These are phyloP conservation scores for Myiozetetes cayanensis DNA, from an alignment of 2,113 vertebrate genomes.

Conservation along the genomic window DNA sequence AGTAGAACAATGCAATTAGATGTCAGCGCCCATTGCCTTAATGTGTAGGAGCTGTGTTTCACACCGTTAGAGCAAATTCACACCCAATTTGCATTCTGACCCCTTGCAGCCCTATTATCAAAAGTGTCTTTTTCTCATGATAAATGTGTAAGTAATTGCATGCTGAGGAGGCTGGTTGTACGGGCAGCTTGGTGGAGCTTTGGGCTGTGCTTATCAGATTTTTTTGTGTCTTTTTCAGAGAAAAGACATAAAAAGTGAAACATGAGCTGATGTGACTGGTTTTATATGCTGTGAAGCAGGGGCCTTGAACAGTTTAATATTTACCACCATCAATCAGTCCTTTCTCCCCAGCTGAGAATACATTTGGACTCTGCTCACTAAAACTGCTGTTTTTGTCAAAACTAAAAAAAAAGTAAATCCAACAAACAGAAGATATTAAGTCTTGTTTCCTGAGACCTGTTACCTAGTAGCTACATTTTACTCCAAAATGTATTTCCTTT, in stretches of 20 bases:
- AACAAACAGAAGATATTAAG: background rate
- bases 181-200: background rate
- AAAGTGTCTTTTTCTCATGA: background rate
- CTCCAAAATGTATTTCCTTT: background rate
- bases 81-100: constrained; percentile 16
- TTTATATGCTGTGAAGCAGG: constrained; percentile 55
- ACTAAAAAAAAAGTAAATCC: background rate
- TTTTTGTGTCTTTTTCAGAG: constrained; percentile 14
- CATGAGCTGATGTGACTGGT: constrained; percentile 48
- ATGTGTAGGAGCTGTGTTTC: background rate
- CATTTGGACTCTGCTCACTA: background rate
- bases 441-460: background rate
- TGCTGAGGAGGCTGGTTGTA: background rate
- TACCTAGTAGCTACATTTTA: background rate
- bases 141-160: background rate
- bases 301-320: constrained; percentile 49
- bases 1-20: background rate
- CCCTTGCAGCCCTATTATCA: background rate
- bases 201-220: background rate
- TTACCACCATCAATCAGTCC: constrained; percentile 51
- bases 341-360: constrained; percentile 50
- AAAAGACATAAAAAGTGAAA: constrained; percentile 61
- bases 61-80: background rate
- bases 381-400: background rate
- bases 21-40: background rate